phyloP scores from a whole-genome alignment of 2,797 vertebrate genomes.

The Hydrophis major region DNA sequence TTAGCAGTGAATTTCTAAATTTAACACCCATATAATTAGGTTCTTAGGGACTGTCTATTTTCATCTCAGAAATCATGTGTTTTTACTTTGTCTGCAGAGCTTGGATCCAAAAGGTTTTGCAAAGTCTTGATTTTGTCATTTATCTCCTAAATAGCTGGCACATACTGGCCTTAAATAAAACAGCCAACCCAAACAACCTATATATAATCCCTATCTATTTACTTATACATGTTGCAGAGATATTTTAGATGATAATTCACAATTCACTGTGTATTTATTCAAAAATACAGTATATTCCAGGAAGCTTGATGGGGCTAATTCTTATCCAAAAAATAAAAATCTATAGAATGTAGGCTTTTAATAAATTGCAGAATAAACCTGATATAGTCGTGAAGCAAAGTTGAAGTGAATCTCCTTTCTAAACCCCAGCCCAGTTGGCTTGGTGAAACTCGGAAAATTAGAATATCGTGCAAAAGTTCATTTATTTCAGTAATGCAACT shows the following conservation, averaged over 20 bases:
- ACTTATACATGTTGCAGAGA: background rate
- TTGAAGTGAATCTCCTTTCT: background rate
- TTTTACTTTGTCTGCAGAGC: constrained; percentile 26
- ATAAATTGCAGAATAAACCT: background rate
- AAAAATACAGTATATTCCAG: background rate
- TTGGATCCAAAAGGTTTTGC: constrained; percentile 14
- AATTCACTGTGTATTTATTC: background rate
- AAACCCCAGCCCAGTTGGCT: background rate
- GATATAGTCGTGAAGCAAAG: background rate
- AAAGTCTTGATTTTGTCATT: background rate
- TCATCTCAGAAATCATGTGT: constrained; percentile 2
- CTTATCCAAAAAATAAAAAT: background rate
- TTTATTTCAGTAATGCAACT: no score
- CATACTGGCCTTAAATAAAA: background rate
- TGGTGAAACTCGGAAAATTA: no score
- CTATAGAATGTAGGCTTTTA: background rate
- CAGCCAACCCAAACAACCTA: background rate
- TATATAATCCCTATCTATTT: background rate
- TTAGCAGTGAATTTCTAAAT: constrained; percentile 31
- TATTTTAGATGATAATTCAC: background rate
- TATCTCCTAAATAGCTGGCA: fast-evolving
- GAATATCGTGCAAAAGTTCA: no score
- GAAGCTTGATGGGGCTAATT: background rate
- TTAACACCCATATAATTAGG: constrained; percentile 24
- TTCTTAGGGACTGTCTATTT: constrained; percentile 23